A percentile compares a stretch with the other conserved stretches of the same genome.
Evolutionary conservation across 2,888 invertebrate species (phyloP).

Genomic region (Gandaritis pyraliata): DNA sequence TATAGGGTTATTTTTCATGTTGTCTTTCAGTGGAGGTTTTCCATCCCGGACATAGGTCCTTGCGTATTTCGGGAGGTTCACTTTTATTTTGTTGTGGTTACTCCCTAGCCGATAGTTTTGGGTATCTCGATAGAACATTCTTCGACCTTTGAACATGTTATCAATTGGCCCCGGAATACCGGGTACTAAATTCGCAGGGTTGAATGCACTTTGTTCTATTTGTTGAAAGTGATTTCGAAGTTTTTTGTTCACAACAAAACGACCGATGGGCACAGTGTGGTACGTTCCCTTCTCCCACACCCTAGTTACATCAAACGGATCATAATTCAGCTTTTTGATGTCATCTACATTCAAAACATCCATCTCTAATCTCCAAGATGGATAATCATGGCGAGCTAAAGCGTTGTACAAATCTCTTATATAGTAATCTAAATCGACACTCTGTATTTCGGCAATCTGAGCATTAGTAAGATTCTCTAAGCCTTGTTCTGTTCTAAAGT

Average conservation of each 20-base stretch:
- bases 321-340: slow-evolving; percentile 88
- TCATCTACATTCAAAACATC: slow-evolving; percentile 72
- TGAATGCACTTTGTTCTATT: slow-evolving; percentile 59
- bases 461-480: slow-evolving; percentile 89
- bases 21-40: slow-evolving; percentile 85
- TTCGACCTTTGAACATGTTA: slow-evolving; percentile 57
- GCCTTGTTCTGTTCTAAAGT: slow-evolving; percentile 94
- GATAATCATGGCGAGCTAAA: slow-evolving; percentile 86
- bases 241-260: slow-evolving; percentile 91
- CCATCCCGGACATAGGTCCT: slow-evolving; percentile 60
- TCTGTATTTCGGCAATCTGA: slow-evolving; percentile 85
- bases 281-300: slow-evolving; percentile 91
- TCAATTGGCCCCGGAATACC: slow-evolving; percentile 69
- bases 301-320: slow-evolving; percentile 95
- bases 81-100: slow-evolving; percentile 61
- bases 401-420: slow-evolving; percentile 92
- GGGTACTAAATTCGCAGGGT: slow-evolving; percentile 67
- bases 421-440: slow-evolving; percentile 92
- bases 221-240: slow-evolving; percentile 83
- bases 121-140: slow-evolving; percentile 59
- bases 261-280: slow-evolving; percentile 92
- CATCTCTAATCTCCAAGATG: slow-evolving; percentile 32
- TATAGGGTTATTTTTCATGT: slow-evolving; percentile 94
- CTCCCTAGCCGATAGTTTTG: slow-evolving; percentile 64
- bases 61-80: slow-evolving; percentile 60